These are phyloP conservation scores for Spheniscus humboldti DNA, from an alignment of 2,797 vertebrate genomes.

Conservation along the genomic window DNA sequence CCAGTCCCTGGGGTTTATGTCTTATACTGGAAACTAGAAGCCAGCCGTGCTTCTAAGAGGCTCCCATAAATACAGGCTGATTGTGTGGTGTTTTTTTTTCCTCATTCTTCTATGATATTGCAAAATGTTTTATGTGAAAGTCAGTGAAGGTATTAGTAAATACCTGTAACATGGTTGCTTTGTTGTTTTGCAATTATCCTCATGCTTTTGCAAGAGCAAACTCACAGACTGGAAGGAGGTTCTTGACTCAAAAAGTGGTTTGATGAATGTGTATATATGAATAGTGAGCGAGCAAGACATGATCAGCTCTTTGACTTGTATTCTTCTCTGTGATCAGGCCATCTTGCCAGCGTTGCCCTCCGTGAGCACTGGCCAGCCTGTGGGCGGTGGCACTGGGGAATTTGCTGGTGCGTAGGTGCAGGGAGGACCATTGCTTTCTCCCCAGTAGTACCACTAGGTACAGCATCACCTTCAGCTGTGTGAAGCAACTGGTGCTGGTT, in stretches of 20 bases:
- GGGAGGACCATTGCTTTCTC: not conserved
- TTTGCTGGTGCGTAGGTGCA: not conserved
- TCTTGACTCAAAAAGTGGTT: not conserved
- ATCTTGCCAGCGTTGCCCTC: not conserved
- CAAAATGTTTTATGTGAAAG: not conserved
- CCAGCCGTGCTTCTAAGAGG: not conserved
- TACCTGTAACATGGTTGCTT: not conserved
- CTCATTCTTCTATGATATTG: not conserved
- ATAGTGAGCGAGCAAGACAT: not conserved
- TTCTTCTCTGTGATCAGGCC: not conserved
- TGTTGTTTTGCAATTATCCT: not conserved
- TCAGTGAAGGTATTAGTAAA: not conserved
- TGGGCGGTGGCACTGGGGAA: not conserved
- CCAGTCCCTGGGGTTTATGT: not conserved
- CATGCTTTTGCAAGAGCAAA: not conserved
- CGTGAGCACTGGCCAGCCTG: not conserved
- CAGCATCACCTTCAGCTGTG: not conserved
- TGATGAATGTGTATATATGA: not conserved
- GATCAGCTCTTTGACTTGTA: not conserved
- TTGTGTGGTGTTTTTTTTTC: not conserved
- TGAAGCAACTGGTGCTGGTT: not conserved
- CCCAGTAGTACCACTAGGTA: not conserved
- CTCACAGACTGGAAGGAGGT: not conserved
- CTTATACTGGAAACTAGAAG: not conserved
- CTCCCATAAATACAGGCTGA: not conserved